phyloP scores from a whole-genome alignment of 2,797 vertebrate genomes.

The Danio tinwini region DNA sequence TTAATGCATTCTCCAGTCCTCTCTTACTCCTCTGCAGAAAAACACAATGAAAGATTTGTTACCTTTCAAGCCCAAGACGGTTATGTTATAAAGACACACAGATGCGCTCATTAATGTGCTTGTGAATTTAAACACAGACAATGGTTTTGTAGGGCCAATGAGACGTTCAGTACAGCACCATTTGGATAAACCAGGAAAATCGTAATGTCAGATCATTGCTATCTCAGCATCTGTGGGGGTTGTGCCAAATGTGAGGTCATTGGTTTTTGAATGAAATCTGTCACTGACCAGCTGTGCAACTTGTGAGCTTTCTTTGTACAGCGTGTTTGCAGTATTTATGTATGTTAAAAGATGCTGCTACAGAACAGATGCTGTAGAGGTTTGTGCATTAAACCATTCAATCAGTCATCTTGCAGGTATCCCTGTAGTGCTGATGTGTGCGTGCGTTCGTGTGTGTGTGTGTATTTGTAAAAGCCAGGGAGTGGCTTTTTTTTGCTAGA shows the following conservation, averaged over 20 bases:
- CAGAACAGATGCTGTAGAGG: conserved; percentile 32
- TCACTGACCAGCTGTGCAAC: conserved; percentile 62
- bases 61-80: conserved; percentile 34
- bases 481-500: conserved; percentile 29
- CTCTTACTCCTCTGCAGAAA: conserved; percentile 42
- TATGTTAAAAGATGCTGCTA: conserved; percentile 30
- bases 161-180: conserved; percentile 54
- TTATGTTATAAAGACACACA: conserved; percentile 49
- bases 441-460: too few species aligned
- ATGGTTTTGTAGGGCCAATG: conserved; percentile 60
- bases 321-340: conserved; percentile 15
- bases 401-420: conserved; percentile 36
- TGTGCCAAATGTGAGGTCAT: conserved; percentile 75
- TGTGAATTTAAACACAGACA: conserved; percentile 67
- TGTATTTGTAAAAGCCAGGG: conserved; percentile 23
- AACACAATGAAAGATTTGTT: conserved; percentile 47
- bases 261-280: conserved; percentile 66
- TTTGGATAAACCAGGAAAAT: conserved; percentile 69
- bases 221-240: conserved; percentile 48
- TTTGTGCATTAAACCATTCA: conserved; percentile 26
- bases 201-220: conserved; percentile 39
- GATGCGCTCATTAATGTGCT: background rate
- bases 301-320: conserved; percentile 39
- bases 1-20: conserved; percentile 59
- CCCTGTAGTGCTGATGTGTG: background rate